Conservation (phyloP, 2,797 vertebrate genomes). For the Sorex maritimensis region DNA sequence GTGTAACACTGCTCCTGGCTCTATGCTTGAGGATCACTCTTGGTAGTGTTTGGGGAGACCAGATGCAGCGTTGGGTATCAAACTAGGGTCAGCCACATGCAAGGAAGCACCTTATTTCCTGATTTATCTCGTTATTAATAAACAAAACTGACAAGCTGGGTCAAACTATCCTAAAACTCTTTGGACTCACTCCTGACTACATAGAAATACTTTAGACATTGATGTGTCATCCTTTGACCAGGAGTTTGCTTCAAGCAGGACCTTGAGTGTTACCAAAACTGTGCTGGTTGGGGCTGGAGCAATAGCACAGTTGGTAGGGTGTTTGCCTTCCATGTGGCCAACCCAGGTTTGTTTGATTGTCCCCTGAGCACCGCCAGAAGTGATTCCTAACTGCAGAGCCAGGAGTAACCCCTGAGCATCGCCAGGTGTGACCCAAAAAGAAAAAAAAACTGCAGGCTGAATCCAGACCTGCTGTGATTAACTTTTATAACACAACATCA, state of each 20-base stretch:
- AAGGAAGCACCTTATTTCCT: too few relatives aligned
- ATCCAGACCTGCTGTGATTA: slow-evolving; percentile 46
- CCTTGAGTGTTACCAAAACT: slow-evolving; percentile 15
- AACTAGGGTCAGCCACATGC: too few relatives aligned
- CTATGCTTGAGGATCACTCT: too few relatives aligned
- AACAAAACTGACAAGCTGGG: slow-evolving; percentile 60
- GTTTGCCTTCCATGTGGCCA: too few relatives aligned
- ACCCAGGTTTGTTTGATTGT: too few relatives aligned
- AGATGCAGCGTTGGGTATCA: background rate
- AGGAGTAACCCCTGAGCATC: too few relatives aligned
- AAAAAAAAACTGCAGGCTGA: background rate
- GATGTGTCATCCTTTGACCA: slow-evolving; percentile 56
- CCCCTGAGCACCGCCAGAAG: too few relatives aligned
- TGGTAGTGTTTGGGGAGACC: background rate
- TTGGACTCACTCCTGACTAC: background rate
- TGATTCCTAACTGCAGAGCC: too few relatives aligned
- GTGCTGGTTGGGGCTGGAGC: background rate
- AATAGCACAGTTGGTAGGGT: too few relatives aligned
- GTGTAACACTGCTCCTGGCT: too few relatives aligned
- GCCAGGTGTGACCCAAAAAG: too few relatives aligned
- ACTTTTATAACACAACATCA: slow-evolving; percentile 18
- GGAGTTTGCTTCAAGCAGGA: slow-evolving; percentile 51
- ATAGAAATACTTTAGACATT: slow-evolving; percentile 41
- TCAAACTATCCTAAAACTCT: slow-evolving; percentile 59
- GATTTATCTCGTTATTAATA: slow-evolving; percentile 60